A percentile compares a stretch with the other conserved stretches of the same genome.
Conservation (phyloP, 2,113 vertebrate species). For the Mastomys natalensis region DNA sequence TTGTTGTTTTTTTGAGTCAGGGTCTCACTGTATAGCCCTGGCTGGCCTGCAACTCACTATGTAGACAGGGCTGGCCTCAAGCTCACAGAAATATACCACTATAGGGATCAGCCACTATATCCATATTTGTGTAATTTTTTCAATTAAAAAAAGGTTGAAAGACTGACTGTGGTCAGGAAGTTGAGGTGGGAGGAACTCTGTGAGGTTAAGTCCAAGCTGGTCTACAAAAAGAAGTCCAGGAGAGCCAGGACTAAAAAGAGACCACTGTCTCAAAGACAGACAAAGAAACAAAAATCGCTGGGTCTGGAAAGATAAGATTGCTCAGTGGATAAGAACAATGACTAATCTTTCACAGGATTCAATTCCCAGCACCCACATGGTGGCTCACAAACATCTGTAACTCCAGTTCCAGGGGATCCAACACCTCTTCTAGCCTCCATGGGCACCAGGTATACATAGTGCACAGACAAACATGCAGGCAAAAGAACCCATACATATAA, state of each 20-base stretch:
- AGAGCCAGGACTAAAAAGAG: too few species aligned
- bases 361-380: not conserved
- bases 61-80: not conserved
- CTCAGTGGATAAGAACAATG: not conserved
- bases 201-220: not conserved
- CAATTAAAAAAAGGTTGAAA: not conserved
- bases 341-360: not conserved
- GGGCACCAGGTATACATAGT: not conserved
- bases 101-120: not conserved
- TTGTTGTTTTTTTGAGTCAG: not conserved
- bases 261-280: not conserved
- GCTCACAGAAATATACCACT: not conserved
- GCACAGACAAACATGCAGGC: not conserved
- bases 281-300: not conserved
- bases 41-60: not conserved
- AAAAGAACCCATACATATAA: not conserved
- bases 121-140: not conserved
- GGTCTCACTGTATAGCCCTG: not conserved
- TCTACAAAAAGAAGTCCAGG: not conserved
- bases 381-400: not conserved
- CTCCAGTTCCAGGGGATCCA: not conserved
- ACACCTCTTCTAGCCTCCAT: not conserved
- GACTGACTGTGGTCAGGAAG: not conserved
- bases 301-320: not conserved
- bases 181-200: not conserved